phyloP scores from a whole-genome alignment of 2,797 vertebrate genomes.

The Phrynocephalus forsythii region DNA sequence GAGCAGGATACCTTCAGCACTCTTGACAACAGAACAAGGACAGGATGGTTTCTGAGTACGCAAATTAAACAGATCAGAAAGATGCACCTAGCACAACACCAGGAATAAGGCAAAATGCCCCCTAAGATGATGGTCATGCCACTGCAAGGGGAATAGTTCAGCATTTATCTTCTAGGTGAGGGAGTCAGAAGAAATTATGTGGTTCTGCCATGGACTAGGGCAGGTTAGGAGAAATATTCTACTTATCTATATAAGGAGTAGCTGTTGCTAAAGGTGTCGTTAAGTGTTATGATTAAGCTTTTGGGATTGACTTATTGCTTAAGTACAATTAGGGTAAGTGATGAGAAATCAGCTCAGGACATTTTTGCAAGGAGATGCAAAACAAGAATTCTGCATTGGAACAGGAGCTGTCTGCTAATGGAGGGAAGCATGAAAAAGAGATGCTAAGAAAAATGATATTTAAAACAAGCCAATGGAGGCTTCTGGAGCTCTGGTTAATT shows the following conservation, averaged over 20 bases:
- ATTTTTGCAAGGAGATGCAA: background rate
- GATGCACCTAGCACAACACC: too few species aligned
- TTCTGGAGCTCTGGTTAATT: background rate
- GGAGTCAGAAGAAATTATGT: background rate
- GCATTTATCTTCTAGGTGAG: background rate
- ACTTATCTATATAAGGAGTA: background rate
- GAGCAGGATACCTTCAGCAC: too few species aligned
- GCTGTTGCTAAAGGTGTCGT: background rate
- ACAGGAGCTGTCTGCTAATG: background rate
- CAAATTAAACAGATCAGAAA: too few species aligned
- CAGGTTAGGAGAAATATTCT: background rate
- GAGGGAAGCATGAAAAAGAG: background rate
- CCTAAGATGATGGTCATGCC: too few species aligned
- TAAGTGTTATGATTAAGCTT: background rate
- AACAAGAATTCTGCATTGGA: background rate
- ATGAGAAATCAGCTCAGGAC: background rate
- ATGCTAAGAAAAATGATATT: background rate
- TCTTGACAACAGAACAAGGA: too few species aligned
- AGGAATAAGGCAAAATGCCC: too few species aligned
- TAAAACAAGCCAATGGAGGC: background rate
- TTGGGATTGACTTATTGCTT: background rate
- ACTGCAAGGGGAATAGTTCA: background rate
- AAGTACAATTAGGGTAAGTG: background rate
- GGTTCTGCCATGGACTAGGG: background rate
- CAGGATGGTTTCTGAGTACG: too few species aligned